Evolutionary conservation across 2,888 invertebrate genomes (phyloP).

Genomic region (Itoplectis maculator): DNA sequence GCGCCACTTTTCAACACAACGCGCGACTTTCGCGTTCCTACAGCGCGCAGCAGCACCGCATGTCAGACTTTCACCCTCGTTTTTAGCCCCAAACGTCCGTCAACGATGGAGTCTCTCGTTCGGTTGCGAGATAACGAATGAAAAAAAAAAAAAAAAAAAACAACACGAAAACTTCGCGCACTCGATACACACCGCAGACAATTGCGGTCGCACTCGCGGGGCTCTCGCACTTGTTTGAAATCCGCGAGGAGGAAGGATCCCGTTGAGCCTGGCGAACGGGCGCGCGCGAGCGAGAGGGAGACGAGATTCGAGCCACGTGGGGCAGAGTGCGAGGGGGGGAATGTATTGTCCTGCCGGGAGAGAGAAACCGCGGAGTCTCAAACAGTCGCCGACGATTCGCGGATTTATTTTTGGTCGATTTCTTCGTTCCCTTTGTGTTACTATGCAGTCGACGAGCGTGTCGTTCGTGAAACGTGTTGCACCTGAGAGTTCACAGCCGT

Average conservation of each 20-base stretch:
- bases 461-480: background rate
- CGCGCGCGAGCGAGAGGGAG: background rate
- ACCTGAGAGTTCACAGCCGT: constrained; percentile 43
- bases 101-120: too few species aligned
- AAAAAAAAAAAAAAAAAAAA: too few species aligned
- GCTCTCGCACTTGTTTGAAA: constrained; percentile 1
- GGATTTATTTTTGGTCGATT: background rate
- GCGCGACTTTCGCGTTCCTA: background rate
- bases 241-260: too few species aligned
- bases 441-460: background rate
- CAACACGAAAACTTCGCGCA: background rate
- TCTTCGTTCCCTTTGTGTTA: constrained; percentile 15
- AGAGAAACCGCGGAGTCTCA: background rate
- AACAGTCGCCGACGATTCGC: background rate
- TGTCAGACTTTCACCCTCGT: background rate
- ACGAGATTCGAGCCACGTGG: constrained; percentile 13
- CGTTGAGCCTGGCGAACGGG: background rate
- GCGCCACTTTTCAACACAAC: background rate
- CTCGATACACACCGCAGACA: background rate
- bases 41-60: background rate
- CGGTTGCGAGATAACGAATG: too few species aligned
- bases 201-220: background rate
- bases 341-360: constrained; percentile 1
- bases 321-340: background rate
- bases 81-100: too few species aligned